Base-by-base conservation (phyloP, 1,140 invertebrate genomes). In the Heliconius melpomene region DNA sequence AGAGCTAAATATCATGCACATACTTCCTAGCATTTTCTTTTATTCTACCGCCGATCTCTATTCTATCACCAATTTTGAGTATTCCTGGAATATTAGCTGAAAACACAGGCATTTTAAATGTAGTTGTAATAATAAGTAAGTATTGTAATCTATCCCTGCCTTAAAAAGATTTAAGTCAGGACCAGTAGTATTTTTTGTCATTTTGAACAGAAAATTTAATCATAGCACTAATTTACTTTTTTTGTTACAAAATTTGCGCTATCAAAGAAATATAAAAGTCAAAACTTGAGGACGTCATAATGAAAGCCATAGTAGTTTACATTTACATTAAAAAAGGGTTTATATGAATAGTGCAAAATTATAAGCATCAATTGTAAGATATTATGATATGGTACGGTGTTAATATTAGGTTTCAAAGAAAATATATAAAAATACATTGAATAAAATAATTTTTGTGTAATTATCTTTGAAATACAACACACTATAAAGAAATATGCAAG, bases 1-100 rank as follows among this genome's bases (percentile, higher is more conserved):
- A 26, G 29, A 11, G 11, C 1, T 66, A 16, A 66, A 66, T 5
- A 16, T 13, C 7, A 26, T 29, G 57, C 1, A 29, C 89, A 86
- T 87, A 93, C 92, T 94, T 94, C 80, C 93, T 83, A 38, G 93
- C 93, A 85, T 91, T 91, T 72, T 93, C 91, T 57, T 93, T 93
- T 71, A 93, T 94, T 90, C 89, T 91, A 26, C 93, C 93, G 8
- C 92, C 92, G 72, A 94, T 93, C 89, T 94, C 93, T 66, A 94
- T 93, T 85, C 87, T 88, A 78, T 94, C 92, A 13, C 92, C 92
- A 80, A 94, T 87, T 84, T 92, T 93, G n/a, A 94, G 90, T 1
- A 88, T 40, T n/a, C 82, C 83, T 7, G 92, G 91, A 75, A 94
- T 91, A 72, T 94, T 94, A 18, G 93, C 91, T 20, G 92, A 92